These are phyloP conservation scores for Drosophila melanica DNA, from an alignment of 1,140 invertebrate species.

Conservation along the genomic window DNA sequence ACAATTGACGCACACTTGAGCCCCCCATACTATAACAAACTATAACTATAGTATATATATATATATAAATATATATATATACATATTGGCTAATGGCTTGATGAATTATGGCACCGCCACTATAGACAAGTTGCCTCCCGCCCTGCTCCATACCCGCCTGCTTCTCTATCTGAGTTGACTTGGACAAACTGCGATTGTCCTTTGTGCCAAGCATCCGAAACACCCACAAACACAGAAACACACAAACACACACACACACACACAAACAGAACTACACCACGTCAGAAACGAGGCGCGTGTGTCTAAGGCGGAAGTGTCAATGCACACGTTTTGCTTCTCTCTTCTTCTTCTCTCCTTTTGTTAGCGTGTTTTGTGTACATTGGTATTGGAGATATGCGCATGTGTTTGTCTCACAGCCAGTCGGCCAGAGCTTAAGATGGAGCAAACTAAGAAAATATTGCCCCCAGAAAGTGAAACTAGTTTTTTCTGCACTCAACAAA, in stretches of 20 bases:
- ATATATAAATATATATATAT: constrained; percentile 15
- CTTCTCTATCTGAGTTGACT: constrained; percentile 37
- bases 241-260: constrained; percentile 10
- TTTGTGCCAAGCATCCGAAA: constrained; percentile 50
- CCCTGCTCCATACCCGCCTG: constrained; percentile 4
- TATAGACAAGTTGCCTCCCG: constrained; percentile 38
- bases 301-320: constrained; percentile 75
- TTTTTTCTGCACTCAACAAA: background rate
- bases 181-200: constrained; percentile 49
- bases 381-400: background rate
- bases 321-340: constrained; percentile 49
- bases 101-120: constrained; percentile 69
- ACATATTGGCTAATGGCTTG: constrained; percentile 72
- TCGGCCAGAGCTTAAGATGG: constrained; percentile 34
- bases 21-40: constrained; percentile 43
- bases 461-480: constrained; percentile 35
- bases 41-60: constrained; percentile 31
- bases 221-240: constrained; percentile 24
- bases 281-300: constrained; percentile 45
- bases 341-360: constrained; percentile 10
- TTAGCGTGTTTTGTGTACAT: constrained; percentile 1
- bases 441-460: constrained; percentile 28
- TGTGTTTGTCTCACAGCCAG: constrained; percentile 29
- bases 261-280: constrained; percentile 3
- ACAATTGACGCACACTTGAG: constrained; percentile 50